A percentile compares a stretch with the other conserved stretches of the same genome.
Conservation (phyloP, 2,113 vertebrate genomes). For the Paratilapia polleni region DNA sequence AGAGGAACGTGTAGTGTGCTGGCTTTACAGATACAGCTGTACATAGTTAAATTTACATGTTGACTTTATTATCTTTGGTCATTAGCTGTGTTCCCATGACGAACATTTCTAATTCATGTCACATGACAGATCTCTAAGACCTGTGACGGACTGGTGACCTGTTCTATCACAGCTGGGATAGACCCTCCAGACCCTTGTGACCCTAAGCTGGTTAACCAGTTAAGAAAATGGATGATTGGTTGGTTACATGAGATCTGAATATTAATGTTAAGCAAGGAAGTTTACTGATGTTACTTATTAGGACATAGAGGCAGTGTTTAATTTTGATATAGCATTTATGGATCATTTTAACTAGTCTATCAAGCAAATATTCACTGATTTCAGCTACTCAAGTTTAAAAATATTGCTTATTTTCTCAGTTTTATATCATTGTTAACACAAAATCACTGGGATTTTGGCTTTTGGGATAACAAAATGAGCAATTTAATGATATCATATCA, state of each 20-base stretch:
- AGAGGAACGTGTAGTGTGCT: not conserved
- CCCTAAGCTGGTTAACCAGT: no score
- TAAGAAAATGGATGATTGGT: not conserved
- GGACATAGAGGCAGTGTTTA: not conserved
- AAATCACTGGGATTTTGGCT: not conserved
- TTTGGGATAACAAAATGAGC: not conserved
- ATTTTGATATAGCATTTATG: no score
- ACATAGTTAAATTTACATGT: not conserved
- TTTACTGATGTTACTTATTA: not conserved
- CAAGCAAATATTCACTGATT: not conserved
- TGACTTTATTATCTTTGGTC: not conserved
- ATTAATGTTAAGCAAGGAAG: not conserved
- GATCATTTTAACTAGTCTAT: not conserved
- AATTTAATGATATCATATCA: not conserved
- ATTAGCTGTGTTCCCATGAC: not conserved
- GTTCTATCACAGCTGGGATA: not conserved
- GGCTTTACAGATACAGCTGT: not conserved
- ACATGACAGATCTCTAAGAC: not conserved
- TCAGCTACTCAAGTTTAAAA: not conserved
- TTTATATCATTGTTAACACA: not conserved
- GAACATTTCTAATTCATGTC: not conserved
- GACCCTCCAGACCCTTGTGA: not conserved
- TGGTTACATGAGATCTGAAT: not conserved
- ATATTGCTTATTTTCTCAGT: not conserved
- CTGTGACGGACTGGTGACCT: not conserved